phyloP scores from a whole-genome alignment of 2,113 vertebrate genomes.

The Cottus gobio region DNA sequence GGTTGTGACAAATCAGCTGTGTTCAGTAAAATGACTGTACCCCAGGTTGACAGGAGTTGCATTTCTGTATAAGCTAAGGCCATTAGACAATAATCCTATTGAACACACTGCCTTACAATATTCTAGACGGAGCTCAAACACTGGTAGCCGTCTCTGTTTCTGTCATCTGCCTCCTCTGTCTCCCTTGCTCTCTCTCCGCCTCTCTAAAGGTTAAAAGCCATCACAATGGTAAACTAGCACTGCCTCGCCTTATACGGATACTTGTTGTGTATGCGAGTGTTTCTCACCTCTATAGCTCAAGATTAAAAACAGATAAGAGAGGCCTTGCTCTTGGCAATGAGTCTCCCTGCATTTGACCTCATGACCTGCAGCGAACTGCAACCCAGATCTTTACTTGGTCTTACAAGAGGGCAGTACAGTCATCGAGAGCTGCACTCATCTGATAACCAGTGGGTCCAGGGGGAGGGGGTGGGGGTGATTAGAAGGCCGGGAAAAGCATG shows the following conservation, averaged over 20 bases:
- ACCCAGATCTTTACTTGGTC: slow-evolving; percentile 29
- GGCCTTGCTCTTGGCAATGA: slow-evolving; percentile 40
- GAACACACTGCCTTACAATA: slow-evolving; percentile 57
- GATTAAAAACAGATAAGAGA: slow-evolving; percentile 43
- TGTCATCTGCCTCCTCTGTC: slow-evolving; percentile 13
- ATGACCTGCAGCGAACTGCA: slow-evolving; percentile 39
- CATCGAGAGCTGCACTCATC: slow-evolving; percentile 11
- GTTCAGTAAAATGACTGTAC: slow-evolving; percentile 47
- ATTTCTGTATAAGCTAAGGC: slow-evolving; percentile 64
- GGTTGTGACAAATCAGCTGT: slow-evolving; percentile 54
- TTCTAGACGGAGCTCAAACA: slow-evolving; percentile 51
- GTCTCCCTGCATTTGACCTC: slow-evolving; percentile 52
- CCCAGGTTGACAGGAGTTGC: slow-evolving; percentile 58
- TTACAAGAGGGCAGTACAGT: slow-evolving; percentile 25
- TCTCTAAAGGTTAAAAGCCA: slow-evolving; percentile 57
- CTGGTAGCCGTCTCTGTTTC: slow-evolving; percentile 31
- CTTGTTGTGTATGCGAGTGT: slow-evolving; percentile 1
- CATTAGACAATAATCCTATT: slow-evolving; percentile 65
- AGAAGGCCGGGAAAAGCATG: slow-evolving; percentile 36
- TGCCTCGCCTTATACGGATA: not conserved
- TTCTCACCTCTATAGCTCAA: slow-evolving; percentile 42
- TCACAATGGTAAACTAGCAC: slow-evolving; percentile 28
- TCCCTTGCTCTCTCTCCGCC: slow-evolving; percentile 33
- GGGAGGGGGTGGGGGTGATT: slow-evolving; percentile 44
- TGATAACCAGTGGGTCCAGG: slow-evolving; percentile 25